Evolutionary conservation across 2,113 vertebrate genomes (phyloP).

Genomic region (Collichthys lucidus): DNA sequence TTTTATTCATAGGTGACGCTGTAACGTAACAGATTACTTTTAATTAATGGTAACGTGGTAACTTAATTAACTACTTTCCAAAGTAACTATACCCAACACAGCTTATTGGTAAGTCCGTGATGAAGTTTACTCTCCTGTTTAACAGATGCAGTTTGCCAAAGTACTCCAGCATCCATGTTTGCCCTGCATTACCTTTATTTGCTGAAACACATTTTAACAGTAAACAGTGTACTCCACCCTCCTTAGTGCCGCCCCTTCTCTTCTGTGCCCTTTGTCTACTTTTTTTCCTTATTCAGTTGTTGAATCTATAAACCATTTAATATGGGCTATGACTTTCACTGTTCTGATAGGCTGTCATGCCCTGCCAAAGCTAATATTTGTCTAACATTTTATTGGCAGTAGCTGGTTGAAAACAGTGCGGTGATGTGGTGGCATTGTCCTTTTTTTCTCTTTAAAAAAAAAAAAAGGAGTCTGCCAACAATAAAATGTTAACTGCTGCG

Average conservation of each 20-base stretch:
- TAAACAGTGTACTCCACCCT: slow-evolving; percentile 16
- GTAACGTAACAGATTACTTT: too few species aligned
- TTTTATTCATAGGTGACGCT: too few species aligned
- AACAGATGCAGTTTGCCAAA: slow-evolving; percentile 19
- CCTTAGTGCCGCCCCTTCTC: slow-evolving; percentile 16
- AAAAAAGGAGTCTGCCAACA: slow-evolving; percentile 47
- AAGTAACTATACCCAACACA: too few species aligned
- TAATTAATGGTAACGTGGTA: too few species aligned
- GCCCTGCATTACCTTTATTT: slow-evolving; percentile 86
- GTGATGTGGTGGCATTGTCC: slow-evolving; percentile 33
- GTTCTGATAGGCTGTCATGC: slow-evolving; percentile 82
- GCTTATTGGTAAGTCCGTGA: background rate
- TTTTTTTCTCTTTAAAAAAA: slow-evolving; percentile 17
- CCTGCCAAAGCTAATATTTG: slow-evolving; percentile 92
- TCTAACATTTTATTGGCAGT: slow-evolving; percentile 82
- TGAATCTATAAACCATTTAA: slow-evolving; percentile 87
- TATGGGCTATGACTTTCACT: slow-evolving; percentile 76
- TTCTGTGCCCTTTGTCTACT: slow-evolving; percentile 30
- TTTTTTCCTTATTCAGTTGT: slow-evolving; percentile 78
- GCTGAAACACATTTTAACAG: slow-evolving; percentile 85
- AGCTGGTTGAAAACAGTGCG: slow-evolving; percentile 71
- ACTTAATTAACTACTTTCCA: too few species aligned
- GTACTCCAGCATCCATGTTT: slow-evolving; percentile 72
- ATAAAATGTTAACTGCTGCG: slow-evolving; percentile 55
- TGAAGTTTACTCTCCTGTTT: background rate